These are phyloP conservation scores for Platorchestia sp. DNA, from an alignment of 1,140 invertebrate genomes.

Conservation along the genomic window DNA sequence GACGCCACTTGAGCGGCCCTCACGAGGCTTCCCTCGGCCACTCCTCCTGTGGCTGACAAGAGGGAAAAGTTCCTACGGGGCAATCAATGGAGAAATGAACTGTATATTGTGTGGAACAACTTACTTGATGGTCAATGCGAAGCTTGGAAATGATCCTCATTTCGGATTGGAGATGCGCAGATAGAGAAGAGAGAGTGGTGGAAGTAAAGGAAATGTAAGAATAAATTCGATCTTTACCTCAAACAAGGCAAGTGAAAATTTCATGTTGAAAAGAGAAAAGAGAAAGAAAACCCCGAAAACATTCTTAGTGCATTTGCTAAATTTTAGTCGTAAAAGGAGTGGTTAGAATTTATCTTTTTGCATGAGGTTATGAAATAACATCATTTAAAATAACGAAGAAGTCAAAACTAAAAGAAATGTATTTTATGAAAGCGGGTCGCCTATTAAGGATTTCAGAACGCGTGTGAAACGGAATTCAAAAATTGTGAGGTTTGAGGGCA, in stretches of 20 bases:
- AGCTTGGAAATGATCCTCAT: neutral
- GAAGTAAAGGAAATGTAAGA: neutral
- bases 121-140: neutral
- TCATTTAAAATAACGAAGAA: no score
- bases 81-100: neutral
- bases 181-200: neutral
- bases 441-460: no score
- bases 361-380: no score
- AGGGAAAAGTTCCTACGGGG: neutral
- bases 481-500: no score
- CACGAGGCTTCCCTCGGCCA: neutral
- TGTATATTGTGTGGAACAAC: neutral
- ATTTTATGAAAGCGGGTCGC: no score
- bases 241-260: neutral
- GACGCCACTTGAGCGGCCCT: neutral
- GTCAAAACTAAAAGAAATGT: no score
- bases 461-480: no score
- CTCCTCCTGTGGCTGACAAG: neutral
- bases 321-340: neutral
- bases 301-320: neutral
- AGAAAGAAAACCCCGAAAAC: neutral
- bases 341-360: neutral
- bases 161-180: neutral
- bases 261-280: neutral
- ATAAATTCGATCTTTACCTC: neutral